Base-by-base conservation (phyloP, 37 sponge, comb jelly and placozoan genomes). In the Eunapius fragilis region DNA sequence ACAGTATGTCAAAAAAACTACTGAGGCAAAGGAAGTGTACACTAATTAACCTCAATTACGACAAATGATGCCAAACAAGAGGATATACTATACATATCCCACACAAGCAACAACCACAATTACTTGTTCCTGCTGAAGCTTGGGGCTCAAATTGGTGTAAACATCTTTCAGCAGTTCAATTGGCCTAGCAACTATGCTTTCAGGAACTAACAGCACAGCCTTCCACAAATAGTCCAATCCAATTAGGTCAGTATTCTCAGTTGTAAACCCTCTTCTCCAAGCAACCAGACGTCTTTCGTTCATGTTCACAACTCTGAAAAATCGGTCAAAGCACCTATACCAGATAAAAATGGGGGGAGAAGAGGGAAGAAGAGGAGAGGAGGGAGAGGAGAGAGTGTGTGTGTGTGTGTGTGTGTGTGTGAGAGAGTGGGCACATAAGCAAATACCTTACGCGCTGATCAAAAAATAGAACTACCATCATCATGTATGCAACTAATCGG, bases 141-240 rank as follows among this genome's bases (percentile, higher is more conserved):
- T 87, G 7, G 93, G 45, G 68, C 83, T 87, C 27, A 97, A 87
- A 79, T 90, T 95, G 35, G 96, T 97, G 85, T 82, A 92, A 32
- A 93, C 93, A 33, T 97, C 96, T 76, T 93, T 97, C 71, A 97
- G 71, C 36, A 95, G 82, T 80, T 97, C 96, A 80, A 97, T 97
- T 30, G 96, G 95, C 70, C 91, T 92, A 76, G 87, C 48, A 27
- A 89, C 96, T 31, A 97, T 91, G 45, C 67, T 69, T 26, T 97
- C 94, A 72, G 90, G 84, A 35, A 88, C 87, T 24, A 82, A 71
- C 69, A 97, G 84, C 26, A 97, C 88, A 9, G 90, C 89, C 80
- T 91, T 84, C 98, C 98, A 97, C 24, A 97, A 87, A 74, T 97
- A 95, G 27, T 97, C 94, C 31, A 97, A 75, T 3, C 98, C 98